These are phyloP conservation scores for Poecilobothrus nobilitatus DNA, from an alignment of 2,888 invertebrate species.

Conservation along the genomic window DNA sequence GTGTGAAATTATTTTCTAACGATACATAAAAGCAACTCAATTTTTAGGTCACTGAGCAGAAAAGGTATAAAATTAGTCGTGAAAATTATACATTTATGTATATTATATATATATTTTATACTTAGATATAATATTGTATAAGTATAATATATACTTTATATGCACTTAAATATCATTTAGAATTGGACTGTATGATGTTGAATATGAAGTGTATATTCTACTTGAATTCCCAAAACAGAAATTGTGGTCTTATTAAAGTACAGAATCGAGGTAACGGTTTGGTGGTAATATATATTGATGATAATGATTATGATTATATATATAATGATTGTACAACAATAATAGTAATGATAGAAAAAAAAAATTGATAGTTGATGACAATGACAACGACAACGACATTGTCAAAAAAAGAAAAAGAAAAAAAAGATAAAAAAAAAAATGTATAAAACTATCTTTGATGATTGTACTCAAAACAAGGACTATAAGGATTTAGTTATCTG, in stretches of 20 bases:
- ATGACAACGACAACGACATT: neutral
- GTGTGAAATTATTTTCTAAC: slow-evolving; percentile 8
- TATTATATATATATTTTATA: no score
- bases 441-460: neutral
- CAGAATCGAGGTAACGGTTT: neutral
- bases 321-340: no score
- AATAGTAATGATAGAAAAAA: no score
- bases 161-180: neutral
- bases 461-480: neutral
- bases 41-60: slow-evolving; percentile 2
- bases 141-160: neutral
- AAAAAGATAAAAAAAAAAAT: neutral
- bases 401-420: neutral
- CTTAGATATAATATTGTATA: no score
- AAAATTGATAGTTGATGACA: neutral
- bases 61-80: slow-evolving; percentile 6
- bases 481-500: neutral
- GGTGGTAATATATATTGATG: neutral
- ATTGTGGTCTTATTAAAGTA: neutral
- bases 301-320: neutral
- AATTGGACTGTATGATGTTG: neutral
- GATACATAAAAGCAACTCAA: slow-evolving; percentile 4
- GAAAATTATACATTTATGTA: neutral
- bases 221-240: slow-evolving; percentile 6
- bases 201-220: neutral